phyloP scores from a whole-genome alignment of 2,113 vertebrate genomes.

The Chaetodon trifascialis region DNA sequence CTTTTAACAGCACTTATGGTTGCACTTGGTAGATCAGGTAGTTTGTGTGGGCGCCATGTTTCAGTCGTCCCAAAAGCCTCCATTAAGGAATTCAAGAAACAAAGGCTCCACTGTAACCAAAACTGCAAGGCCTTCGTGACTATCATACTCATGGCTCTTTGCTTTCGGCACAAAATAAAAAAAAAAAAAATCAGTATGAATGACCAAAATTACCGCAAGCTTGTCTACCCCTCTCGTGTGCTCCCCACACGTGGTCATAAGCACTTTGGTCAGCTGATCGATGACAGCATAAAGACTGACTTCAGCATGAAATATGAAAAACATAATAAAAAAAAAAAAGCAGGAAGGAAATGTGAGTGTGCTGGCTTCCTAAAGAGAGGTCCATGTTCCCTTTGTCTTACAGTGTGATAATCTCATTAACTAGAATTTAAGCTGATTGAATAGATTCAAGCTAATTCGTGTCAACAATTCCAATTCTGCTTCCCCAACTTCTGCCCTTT shows the following conservation, averaged over 20 bases:
- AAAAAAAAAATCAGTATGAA: not conserved
- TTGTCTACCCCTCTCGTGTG: not conserved
- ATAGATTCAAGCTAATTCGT: not conserved
- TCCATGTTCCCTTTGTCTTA: not conserved
- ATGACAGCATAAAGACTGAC: conserved; percentile 22
- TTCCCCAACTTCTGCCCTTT: not conserved
- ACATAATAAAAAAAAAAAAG: not conserved
- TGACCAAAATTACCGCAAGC: not conserved
- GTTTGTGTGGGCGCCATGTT: not conserved
- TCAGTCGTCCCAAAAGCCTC: not conserved
- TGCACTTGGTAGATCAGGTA: conserved; percentile 18
- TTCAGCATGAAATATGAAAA: not conserved
- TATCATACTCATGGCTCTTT: not conserved
- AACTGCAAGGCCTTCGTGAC: not conserved
- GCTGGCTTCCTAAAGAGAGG: conserved; percentile 9
- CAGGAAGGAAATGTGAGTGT: not conserved
- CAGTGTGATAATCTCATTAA: not conserved
- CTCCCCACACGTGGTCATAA: conserved; percentile 21
- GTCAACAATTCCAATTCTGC: not conserved
- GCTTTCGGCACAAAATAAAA: conserved; percentile 13
- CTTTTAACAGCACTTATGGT: not conserved
- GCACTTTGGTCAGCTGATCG: conserved; percentile 48
- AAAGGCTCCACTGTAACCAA: not conserved
- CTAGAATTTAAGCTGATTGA: not conserved
- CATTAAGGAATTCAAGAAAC: not conserved